A percentile compares a stretch with the other conserved stretches of the same genome.
phyloP scores from a whole-genome alignment of 2,113 vertebrate genomes.

The Morphnarchus princeps region DNA sequence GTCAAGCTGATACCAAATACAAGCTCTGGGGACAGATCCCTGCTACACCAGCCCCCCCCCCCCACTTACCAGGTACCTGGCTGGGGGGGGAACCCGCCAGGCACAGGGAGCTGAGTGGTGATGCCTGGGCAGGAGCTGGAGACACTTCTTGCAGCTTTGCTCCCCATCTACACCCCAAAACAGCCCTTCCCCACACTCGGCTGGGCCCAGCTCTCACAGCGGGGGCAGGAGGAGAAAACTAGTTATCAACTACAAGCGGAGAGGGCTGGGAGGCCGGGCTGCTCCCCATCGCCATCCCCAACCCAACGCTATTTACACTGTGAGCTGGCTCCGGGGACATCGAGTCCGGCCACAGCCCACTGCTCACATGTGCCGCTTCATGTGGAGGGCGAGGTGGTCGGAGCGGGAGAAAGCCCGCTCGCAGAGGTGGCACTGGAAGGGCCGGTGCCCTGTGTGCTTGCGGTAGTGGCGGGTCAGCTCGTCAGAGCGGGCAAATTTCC shows the following conservation, averaged over 20 bases:
- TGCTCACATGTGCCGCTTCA: conserved; percentile 91
- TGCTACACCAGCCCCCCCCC: background rate
- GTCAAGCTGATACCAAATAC: background rate
- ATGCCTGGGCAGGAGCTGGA: background rate
- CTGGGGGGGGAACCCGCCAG: background rate
- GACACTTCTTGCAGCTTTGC: background rate
- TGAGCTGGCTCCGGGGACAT: background rate
- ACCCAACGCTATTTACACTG: conserved; percentile 23
- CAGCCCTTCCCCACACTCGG: background rate
- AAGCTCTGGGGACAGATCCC: background rate
- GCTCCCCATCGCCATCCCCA: background rate
- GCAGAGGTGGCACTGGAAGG: conserved; percentile 90
- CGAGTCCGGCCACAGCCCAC: background rate
- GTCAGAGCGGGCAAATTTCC: conserved; percentile 89
- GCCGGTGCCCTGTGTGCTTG: conserved; percentile 89
- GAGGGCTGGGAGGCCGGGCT: background rate
- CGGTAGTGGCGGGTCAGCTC: conserved; percentile 90
- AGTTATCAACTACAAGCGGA: conserved; percentile 48
- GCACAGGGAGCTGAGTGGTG: background rate
- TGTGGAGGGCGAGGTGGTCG: conserved; percentile 90
- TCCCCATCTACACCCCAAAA: background rate
- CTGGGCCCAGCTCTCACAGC: conserved; percentile 23
- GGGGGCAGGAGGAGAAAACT: conserved; percentile 14
- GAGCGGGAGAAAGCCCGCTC: conserved; percentile 90
- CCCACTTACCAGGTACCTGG: background rate